Evolutionary conservation across 2,113 vertebrate genomes (phyloP), one percentile per base, ranked within the genome.

Genomic region (Eurypyga helias): DNA sequence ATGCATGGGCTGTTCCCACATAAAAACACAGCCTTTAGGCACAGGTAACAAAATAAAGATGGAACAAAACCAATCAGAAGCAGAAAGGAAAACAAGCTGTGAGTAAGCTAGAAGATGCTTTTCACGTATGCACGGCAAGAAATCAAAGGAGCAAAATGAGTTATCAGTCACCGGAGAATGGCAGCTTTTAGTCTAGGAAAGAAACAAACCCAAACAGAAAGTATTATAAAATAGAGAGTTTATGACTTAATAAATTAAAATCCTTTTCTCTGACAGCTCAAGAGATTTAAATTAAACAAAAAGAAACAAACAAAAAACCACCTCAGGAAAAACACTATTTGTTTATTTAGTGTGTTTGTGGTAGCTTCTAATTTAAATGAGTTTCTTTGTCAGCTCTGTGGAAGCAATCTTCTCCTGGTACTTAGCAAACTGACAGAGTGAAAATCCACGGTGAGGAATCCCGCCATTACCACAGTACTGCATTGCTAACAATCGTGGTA

Each of bases 201-300:
- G 43, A 45, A 49, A 29, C n/a, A 48, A n/a, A 38, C 2, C 31
- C 33, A 41, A 46, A 41, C 28, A 81, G 70, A 57, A 62, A 51
- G 58, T 70, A 28, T 38, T n/a, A 7, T 41, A 36, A 89, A 62
- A 58, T 2, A 72, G 16, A 78, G 8, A 6, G 6, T 80, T 90
- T 77, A 62, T n/a, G 70, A 86, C 91, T 91, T 86, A 51, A 34
- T 95, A 83, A 90, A 91, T 83, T 89, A 66, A 93, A 91, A 75
- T 83, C n/a, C 33, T 85, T 83, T 78, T 57, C 58, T 71, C 41
- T 77, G 43, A 21, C 36, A 78, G 29, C 72, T 81, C 62, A 28
- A 66, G 60, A 73, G 57, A 75, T 83, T 82, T 76, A 84, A 92
- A 61, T 34, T 45, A 77, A 83, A 49, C 52, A 86, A 82, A 84